Base-by-base conservation (phyloP, 92 coral and sea anemone genomes). In the Phenganax marumi region DNA sequence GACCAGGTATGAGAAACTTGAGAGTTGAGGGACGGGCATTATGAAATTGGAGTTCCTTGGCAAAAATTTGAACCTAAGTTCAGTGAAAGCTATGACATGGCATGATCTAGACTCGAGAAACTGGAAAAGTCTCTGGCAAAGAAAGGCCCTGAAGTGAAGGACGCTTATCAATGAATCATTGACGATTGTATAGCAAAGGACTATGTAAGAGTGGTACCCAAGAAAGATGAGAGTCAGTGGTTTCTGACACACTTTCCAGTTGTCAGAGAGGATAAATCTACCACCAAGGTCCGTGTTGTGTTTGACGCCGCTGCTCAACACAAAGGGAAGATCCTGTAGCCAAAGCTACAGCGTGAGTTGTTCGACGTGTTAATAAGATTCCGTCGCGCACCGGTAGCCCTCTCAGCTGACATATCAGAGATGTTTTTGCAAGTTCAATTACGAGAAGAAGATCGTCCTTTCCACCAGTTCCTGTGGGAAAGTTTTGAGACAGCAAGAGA, bases 391-490 rank as follows among this genome's bases (percentile, higher is more conserved):
- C 84, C 89, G 0, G 87, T 89, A 3, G 87, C 89, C 46, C 89
- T 89, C 54, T 79, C 79, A 5, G 89, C 88, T 64, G 91, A 84
- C 77, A 55, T 88, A 47, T 78, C 81, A 18, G 84, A 87, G 47
- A 81, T n/a, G n/a, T n/a, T n/a, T n/a, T n/a, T n/a, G n/a, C n/a
- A n/a, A n/a, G n/a, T n/a, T n/a, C n/a, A n/a, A n/a, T n/a, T n/a
- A n/a, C n/a, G n/a, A n/a, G n/a, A n/a, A n/a, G n/a, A n/a, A n/a
- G n/a, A n/a, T n/a, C n/a, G n/a, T n/a, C n/a, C n/a, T n/a, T n/a
- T n/a, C n/a, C n/a, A n/a, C n/a, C n/a, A n/a, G n/a, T n/a, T n/a
- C n/a, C n/a, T n/a, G n/a, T n/a, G n/a, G n/a, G n/a, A n/a, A n/a
- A n/a, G n/a, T n/a, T n/a, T n/a, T n/a, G n/a, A n/a, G n/a, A n/a